Evolutionary conservation across 2,113 vertebrate species (phyloP).

Genomic region (Isurus oxyrinchus): DNA sequence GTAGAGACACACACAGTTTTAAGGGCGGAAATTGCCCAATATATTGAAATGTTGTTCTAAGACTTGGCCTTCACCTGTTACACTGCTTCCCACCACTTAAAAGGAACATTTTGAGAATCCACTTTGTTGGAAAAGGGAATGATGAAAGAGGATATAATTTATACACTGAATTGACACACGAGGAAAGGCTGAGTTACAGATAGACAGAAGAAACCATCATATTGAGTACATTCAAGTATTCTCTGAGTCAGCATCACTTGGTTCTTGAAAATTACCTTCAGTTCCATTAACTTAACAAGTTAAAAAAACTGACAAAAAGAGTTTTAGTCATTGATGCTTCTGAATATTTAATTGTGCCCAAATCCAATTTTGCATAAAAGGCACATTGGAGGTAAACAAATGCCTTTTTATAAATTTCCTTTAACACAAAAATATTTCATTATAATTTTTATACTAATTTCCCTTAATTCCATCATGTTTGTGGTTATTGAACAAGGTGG

Average conservation of each 20-base stretch:
- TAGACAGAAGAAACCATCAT: not conserved
- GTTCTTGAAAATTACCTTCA: not conserved
- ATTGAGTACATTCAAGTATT: not conserved
- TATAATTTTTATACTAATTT: not conserved
- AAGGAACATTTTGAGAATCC: not conserved
- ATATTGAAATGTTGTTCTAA: not conserved
- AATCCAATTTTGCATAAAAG: not conserved
- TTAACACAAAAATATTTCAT: constrained; percentile 1
- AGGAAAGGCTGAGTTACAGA: too few relatives aligned
- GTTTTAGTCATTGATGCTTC: not conserved
- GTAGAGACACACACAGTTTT: not conserved
- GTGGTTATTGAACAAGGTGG: not conserved
- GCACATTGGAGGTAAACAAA: not conserved
- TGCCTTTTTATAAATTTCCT: not conserved
- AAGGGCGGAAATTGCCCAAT: not conserved
- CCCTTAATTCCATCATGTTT: not conserved
- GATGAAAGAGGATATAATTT: not conserved
- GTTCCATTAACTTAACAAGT: not conserved
- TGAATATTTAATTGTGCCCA: not conserved
- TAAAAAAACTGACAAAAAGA: not conserved
- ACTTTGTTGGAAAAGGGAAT: not conserved
- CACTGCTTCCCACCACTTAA: not conserved
- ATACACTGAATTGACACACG: not conserved
- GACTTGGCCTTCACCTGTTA: not conserved
- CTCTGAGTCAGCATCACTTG: not conserved